Conservation (phyloP, 2,113 vertebrate species). For the Sturnira hondurensis region DNA sequence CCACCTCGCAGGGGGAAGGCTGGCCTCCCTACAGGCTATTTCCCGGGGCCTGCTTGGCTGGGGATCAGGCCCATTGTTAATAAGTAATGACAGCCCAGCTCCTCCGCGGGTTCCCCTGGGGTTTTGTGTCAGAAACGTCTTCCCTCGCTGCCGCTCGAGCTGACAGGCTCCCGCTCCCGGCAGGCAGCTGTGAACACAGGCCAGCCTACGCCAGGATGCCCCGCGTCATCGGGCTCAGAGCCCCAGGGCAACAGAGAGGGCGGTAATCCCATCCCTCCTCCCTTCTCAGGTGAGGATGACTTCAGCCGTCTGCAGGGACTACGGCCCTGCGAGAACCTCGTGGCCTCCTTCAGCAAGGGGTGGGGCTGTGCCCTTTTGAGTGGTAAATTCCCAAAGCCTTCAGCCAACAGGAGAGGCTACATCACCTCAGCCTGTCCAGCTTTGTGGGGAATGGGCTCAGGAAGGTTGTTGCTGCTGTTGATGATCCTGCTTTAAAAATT, state of each 20-base stretch:
- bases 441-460: neutral
- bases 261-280: neutral
- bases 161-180: conserved; percentile 53
- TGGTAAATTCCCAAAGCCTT: neutral
- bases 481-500: neutral
- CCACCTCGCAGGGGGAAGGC: neutral
- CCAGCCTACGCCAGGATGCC: conserved; percentile 47
- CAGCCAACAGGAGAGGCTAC: neutral
- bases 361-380: neutral
- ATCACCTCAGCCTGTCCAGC: neutral
- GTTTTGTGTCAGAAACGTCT: conserved; percentile 61
- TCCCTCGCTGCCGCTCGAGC: conserved; percentile 39
- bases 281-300: conserved; percentile 50
- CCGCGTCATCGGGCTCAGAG: neutral
- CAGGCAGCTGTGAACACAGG: conserved; percentile 48
- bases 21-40: conserved; percentile 53
- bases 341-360: neutral
- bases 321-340: neutral
- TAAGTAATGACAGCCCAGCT: conserved; percentile 67
- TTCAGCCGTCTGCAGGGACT: neutral
- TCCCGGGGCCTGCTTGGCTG: conserved; percentile 56
- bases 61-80: conserved; percentile 72
- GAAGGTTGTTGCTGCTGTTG: neutral
- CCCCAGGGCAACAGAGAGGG: conserved; percentile 3
- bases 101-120: conserved; percentile 47